Evolutionary conservation across 2,888 invertebrate species (phyloP), one percentile per base, ranked within the genome.

Genomic region (Tenthredo amoena): DNA sequence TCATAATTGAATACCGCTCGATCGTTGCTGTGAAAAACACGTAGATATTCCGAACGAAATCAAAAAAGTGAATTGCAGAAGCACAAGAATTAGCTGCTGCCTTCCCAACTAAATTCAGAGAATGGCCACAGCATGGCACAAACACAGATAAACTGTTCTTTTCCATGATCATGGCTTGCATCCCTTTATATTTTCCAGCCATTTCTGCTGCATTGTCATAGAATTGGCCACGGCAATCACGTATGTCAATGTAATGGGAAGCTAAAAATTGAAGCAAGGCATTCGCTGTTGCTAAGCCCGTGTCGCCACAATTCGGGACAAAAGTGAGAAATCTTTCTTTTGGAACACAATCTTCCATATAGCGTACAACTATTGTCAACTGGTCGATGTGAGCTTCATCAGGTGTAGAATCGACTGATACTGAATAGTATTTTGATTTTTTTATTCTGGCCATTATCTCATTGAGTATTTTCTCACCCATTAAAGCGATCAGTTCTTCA

Each of bases 321-420:
- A 88, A 89, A 7, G 86, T 89, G 0, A 89, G 79, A 86, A 90
- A 90, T 87, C 87, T 86, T 89, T 90, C 89, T 26, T 85, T 86
- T 86, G 89, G 89, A 34, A 40, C 76, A 18, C 37, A 79, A 82
- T 83, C 86, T 88, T 89, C 88, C 47, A 90, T 87, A 83, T 86
- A 87, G 50, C 87, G 81, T 62, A 88, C 40, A 21, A 87, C 50
- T 34, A 88, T 65, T 4, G 87, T 89, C 43, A 90, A 84, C 85
- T 90, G 89, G 85, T 89, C 89, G 65, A 88, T 87, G 31, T 88
- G 87, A 68, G 86, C 71, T 87, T 87, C 87, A 68, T 87, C 87
- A 34, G 88, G 88, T 31, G 88, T 89, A 76, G 89, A 89, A 85
- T 90, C 89, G 31, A 89, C 87, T 86, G 89, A 89, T 43, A 88